Percentiles rank a stretch among this genome's conserved stretches.
These are phyloP conservation scores for Troilus luridus DNA, from an alignment of 2,888 invertebrate genomes.

Conservation along the genomic window DNA sequence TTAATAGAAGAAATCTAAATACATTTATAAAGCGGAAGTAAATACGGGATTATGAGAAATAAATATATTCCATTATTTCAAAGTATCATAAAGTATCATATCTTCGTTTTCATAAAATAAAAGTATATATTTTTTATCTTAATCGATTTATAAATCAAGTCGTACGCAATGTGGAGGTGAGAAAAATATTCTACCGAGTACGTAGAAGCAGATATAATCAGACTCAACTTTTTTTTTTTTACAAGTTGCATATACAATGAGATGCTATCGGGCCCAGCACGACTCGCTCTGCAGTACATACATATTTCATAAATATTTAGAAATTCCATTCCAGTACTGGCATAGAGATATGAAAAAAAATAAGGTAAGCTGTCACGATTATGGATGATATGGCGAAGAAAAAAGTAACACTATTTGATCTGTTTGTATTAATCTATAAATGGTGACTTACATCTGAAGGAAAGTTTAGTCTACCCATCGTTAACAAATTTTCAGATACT, in stretches of 20 bases:
- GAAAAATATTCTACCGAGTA: slow-evolving; percentile 11
- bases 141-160: neutral
- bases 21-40: too few relatives aligned
- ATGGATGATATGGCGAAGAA: neutral
- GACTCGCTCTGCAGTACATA: neutral
- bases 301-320: slow-evolving; percentile 35
- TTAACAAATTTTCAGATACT: too few relatives aligned
- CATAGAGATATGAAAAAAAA: neutral
- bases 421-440: neutral
- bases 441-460: too few relatives aligned
- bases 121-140: neutral
- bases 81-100: too few relatives aligned
- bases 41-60: too few relatives aligned
- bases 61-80: too few relatives aligned
- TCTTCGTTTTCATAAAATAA: too few relatives aligned
- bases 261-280: slow-evolving; percentile 16
- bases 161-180: neutral
- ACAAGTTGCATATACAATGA: slow-evolving; percentile 26
- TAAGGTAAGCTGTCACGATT: neutral
- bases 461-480: too few relatives aligned
- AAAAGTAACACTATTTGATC: neutral
- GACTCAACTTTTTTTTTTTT: neutral
- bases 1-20: too few relatives aligned
- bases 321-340: neutral
- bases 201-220: slow-evolving; percentile 19